Base-by-base conservation (phyloP, 2,797 vertebrate species). In the Siniperca obscura region DNA sequence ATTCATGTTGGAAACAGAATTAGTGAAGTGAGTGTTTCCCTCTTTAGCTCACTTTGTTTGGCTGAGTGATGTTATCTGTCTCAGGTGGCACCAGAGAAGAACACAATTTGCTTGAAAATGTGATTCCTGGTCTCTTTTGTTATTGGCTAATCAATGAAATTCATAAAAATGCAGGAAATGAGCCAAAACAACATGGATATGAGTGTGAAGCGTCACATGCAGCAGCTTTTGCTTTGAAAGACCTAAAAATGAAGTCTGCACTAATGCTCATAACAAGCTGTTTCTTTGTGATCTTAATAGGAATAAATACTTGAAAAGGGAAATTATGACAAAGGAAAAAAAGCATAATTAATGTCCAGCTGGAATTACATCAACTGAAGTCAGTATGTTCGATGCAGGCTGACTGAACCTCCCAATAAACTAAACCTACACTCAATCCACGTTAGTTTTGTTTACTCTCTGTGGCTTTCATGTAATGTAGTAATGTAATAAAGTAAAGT, bases 31-130 rank as follows among this genome's bases (percentile, higher is more conserved):
- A 56, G 36, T 22, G 34, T 66, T 48, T 46, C 52, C 55, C 5
- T 42, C 17, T 30, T n/a, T 42, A 5, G 14, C 25, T 57, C 11
- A 38, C 14, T 59, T 68, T 38, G 55, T 70, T 46, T 36, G 64
- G 27, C 34, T 62, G 80, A 27, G 9, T 61, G 59, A 70, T 46
- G 34, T 57, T 22, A 25, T 60, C 65, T 17, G 69, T 65, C 61
- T 65, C 77, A 59, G 34, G 67, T 52, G 76, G 77, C 50, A 21
- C 60, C 21, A 46, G 16, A 44, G 66, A 44, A 5, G 12, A 46
- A 61, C 34, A 25, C n/a, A 40, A 6, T 74, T 34, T 69, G 6
- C 10, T 38, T 34, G 30, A 17, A 27, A 61, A 55, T 44, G 1
- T 5, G n/a, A 53, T 34, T 44, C 11, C 36, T 34, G 22, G 21